phyloP scores from a whole-genome alignment of 2,888 invertebrate genomes.

The Onthophagus sagittarius region DNA sequence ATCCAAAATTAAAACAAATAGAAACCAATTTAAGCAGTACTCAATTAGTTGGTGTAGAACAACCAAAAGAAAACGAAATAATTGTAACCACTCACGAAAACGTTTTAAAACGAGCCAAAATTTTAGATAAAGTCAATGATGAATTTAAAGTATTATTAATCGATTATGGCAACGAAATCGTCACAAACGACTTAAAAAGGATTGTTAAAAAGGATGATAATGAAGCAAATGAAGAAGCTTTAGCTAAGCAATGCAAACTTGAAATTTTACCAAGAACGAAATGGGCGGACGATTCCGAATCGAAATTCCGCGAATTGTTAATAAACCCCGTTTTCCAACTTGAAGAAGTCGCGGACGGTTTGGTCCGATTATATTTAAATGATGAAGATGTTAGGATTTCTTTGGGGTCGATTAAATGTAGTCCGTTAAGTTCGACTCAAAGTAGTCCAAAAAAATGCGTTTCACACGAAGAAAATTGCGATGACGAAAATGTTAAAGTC shows the following conservation, averaged over 20 bases:
- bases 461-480: neutral
- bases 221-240: constrained; percentile 47
- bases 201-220: constrained; percentile 46
- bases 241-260: constrained; percentile 56
- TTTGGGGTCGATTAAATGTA: constrained; percentile 31
- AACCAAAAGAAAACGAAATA: constrained; percentile 49
- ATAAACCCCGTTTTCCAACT: constrained; percentile 43
- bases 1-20: neutral
- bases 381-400: constrained; percentile 37
- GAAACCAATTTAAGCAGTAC: neutral
- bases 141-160: constrained; percentile 57
- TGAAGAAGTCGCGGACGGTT: constrained; percentile 36
- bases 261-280: constrained; percentile 45
- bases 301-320: constrained; percentile 43
- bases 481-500: neutral
- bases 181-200: constrained; percentile 53
- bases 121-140: constrained; percentile 52
- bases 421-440: constrained; percentile 27
- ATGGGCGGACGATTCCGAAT: constrained; percentile 46
- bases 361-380: constrained; percentile 38
- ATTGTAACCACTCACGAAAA: constrained; percentile 56
- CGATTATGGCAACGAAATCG: constrained; percentile 60
- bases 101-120: constrained; percentile 56
- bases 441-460: constrained; percentile 29
- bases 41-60: constrained; percentile 41